phyloP scores from a whole-genome alignment of 2,888 invertebrate genomes.

The Anthrax anthrax region DNA sequence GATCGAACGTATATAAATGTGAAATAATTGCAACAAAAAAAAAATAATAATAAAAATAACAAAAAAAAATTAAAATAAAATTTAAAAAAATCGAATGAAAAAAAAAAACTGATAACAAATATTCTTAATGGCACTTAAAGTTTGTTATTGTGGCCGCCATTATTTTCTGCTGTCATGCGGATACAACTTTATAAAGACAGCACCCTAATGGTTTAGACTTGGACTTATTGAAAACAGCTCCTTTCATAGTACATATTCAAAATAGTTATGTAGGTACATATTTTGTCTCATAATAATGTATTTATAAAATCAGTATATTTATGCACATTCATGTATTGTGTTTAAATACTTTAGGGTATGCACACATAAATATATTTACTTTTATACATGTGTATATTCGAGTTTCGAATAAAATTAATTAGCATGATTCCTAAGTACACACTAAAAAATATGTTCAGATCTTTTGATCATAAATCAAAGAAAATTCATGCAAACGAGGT shows the following conservation, averaged over 20 bases:
- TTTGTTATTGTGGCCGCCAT: conserved; percentile 7
- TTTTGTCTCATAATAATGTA: too few relatives aligned
- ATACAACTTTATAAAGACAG: conserved; percentile 6
- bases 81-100: too few relatives aligned
- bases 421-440: conserved; percentile 13
- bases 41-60: not conserved
- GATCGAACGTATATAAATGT: not conserved
- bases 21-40: not conserved
- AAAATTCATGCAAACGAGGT: conserved; percentile 9
- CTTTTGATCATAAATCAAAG: conserved; percentile 10
- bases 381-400: not conserved
- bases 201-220: not conserved
- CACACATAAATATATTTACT: not conserved
- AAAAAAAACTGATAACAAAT: conserved; percentile 7
- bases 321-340: not conserved
- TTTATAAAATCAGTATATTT: conserved; percentile 3
- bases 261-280: too few relatives aligned
- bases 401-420: conserved; percentile 12
- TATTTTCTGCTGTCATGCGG: conserved; percentile 5
- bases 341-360: not conserved
- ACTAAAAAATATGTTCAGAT: conserved; percentile 13
- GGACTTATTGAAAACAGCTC: not conserved
- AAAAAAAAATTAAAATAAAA: not conserved
- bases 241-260: not conserved
- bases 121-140: conserved; percentile 7